Evolutionary conservation across 2,888 invertebrate species (phyloP).

Genomic region (Theretra japonica): DNA sequence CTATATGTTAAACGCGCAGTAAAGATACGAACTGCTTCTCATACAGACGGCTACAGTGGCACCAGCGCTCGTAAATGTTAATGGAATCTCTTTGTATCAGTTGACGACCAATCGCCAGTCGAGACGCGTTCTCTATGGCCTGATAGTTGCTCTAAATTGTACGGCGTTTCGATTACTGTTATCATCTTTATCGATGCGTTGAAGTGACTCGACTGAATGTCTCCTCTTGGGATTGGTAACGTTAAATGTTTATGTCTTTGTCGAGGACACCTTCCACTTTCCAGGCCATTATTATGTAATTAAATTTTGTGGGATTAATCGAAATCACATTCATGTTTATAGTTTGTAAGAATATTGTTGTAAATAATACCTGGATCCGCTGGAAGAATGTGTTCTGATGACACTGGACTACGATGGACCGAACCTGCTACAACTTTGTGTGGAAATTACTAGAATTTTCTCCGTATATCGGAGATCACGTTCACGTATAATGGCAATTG

Average conservation of each 20-base stretch:
- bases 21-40: background rate
- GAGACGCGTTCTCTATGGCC: background rate
- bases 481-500: no score
- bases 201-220: background rate
- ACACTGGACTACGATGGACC: no score
- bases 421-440: no score
- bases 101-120: constrained; percentile 5
- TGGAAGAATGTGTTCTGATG: no score
- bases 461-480: no score
- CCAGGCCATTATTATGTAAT: background rate
- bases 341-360: no score
- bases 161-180: constrained; percentile 12
- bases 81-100: constrained; percentile 26
- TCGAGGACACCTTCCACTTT: background rate
- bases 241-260: background rate
- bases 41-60: constrained; percentile 10
- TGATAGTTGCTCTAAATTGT: constrained; percentile 1
- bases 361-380: no score
- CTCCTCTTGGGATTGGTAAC: background rate
- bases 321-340: no score
- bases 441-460: no score
- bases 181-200: constrained; percentile 12
- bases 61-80: constrained; percentile 20
- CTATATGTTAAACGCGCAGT: constrained; percentile 1
- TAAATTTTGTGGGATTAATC: no score